Base-by-base conservation (phyloP, 1,140 invertebrate genomes). In the Cephus cinctus region DNA sequence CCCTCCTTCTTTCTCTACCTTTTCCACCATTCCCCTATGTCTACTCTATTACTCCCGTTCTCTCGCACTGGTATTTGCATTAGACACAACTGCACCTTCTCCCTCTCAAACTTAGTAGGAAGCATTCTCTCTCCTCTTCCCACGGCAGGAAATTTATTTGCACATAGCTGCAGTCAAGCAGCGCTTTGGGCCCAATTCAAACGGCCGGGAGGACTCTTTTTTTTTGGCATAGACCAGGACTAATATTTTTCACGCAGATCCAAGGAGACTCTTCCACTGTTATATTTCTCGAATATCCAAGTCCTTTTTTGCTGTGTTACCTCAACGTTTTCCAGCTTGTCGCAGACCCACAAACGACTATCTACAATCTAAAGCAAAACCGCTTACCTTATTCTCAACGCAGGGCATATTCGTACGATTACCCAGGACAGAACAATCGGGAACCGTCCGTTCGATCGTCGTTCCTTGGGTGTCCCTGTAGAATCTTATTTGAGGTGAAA, bases 391-490 rank as follows among this genome's bases (percentile, higher is more conserved):
- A 46, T 67, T 67, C 47, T 77, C 75, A 45, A 73, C 47, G 43
- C 60, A 62, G 19, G 65, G 52, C 44, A 71, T 59, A 52, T 67
- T 75, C 4, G 62, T 69, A 42, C 75, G 66, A 57, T 69, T 75
- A 2, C 61, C 71, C 20, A 71, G 65, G 38, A 74, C 58, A 27
- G 67, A 62, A 40, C 64, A 70, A 47, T 72, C 71, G 0, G 63
- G 43, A 5, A 63, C 20, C 1, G 60, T 61, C 20, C 63, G 57
- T 27, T 72, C 69, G 8, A 65, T 66, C 4, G 67, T 67, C 14
- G 65, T 71, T 18, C 67, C 71, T 47, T 74, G 73, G 3, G 61
- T 66, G 34, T 76, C 73, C 23, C 65, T 63, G 45, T 77, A 75
- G 56, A 69, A 75, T 41, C 65, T 59, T 35, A 75, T 68, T 50